phyloP scores from a whole-genome alignment of 1,140 invertebrate genomes.

The Neodiprion lecontei region DNA sequence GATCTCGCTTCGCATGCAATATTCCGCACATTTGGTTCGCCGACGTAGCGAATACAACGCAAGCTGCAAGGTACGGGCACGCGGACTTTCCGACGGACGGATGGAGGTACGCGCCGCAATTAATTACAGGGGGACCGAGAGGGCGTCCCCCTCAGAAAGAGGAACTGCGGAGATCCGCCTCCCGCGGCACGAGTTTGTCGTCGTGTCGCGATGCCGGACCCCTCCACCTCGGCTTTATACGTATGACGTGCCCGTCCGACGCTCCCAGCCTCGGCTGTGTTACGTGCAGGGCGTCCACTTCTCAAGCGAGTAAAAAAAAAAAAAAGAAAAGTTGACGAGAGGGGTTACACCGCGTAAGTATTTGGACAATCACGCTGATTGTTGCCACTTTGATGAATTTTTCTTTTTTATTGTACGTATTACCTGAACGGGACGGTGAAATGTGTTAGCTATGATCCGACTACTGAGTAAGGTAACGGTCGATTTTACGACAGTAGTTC shows the following conservation, averaged over 20 bases:
- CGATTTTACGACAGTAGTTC: no score
- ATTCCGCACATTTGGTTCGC: no score
- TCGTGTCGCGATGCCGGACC: constrained; percentile 5
- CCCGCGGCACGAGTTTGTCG: constrained; percentile 12
- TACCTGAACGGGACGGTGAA: no score
- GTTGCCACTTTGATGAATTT: no score
- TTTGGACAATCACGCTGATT: no score
- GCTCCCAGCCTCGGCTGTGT: not conserved
- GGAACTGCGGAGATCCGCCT: constrained; percentile 12
- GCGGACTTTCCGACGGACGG: constrained; percentile 6
- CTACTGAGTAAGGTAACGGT: no score
- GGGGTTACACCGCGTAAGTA: not conserved
- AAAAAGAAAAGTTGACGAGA: not conserved
- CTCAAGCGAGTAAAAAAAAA: not conserved
- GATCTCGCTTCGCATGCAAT: not conserved
- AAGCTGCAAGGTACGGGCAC: no score
- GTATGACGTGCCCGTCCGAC: not conserved
- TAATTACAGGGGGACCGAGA: constrained; percentile 14
- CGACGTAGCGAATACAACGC: no score
- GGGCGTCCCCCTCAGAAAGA: not conserved
- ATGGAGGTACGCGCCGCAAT: constrained; percentile 2
- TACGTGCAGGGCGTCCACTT: not conserved
- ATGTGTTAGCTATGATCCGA: no score
- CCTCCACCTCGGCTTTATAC: not conserved
- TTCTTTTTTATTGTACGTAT: no score